Conservation (phyloP, 2,797 vertebrate species). For the Sebastes jordani region DNA sequence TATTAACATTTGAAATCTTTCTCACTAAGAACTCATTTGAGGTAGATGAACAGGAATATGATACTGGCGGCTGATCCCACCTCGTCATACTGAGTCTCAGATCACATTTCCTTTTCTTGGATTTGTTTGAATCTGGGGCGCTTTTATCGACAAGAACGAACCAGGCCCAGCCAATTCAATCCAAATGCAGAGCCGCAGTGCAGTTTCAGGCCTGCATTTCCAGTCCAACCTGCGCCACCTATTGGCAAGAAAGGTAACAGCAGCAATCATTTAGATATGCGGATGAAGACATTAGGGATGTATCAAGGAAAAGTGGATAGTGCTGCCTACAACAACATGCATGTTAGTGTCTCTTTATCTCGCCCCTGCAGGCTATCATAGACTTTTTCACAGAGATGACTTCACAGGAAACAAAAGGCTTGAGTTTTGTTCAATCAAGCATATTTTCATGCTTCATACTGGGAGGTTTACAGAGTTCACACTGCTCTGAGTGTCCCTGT, state of each 20-base stretch:
- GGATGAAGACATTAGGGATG: background rate
- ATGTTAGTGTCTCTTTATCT: background rate
- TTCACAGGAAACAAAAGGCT: background rate
- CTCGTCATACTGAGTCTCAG: background rate
- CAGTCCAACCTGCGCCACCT: background rate
- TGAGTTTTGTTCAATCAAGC: background rate
- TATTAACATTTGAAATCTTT: conserved; percentile 20
- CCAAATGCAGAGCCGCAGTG: background rate
- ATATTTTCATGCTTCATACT: background rate
- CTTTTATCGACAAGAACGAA: conserved; percentile 11
- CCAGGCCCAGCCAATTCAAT: background rate
- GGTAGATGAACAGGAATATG: conserved; percentile 5
- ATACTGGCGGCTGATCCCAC: conserved; percentile 9
- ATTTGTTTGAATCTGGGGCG: background rate
- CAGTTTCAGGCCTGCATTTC: background rate
- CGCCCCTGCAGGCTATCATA: background rate
- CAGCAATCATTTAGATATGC: background rate
- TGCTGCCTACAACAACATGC: background rate
- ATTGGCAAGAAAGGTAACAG: background rate
- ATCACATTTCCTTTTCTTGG: background rate
- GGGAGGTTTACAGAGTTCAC: background rate
- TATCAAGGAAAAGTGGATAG: background rate
- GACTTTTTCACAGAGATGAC: background rate
- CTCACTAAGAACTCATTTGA: conserved; percentile 22
- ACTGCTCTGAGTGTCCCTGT: background rate